These are phyloP conservation scores for Eupithecia dodoneata DNA, from an alignment of 2,888 invertebrate species.

Conservation along the genomic window DNA sequence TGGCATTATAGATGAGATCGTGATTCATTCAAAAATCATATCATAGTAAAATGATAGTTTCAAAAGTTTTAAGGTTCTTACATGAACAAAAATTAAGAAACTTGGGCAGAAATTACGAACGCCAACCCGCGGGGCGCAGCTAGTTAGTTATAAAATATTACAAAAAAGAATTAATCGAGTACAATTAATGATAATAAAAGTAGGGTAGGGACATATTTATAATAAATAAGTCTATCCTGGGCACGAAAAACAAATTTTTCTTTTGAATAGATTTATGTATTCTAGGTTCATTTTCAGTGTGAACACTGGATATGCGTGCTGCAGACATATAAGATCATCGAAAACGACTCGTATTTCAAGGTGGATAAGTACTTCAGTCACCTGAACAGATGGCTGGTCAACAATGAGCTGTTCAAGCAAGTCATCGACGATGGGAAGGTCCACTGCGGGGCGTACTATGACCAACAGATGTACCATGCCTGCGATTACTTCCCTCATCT, in stretches of 20 bases:
- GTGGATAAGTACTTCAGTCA: background rate
- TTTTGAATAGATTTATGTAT: background rate
- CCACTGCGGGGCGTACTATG: slow-evolving; percentile 4
- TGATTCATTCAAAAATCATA: no score
- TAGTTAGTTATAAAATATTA: background rate
- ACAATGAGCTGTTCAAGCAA: background rate
- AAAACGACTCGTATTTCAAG: slow-evolving; percentile 6
- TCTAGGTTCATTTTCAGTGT: slow-evolving; percentile 1
- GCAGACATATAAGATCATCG: background rate
- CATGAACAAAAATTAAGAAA: no score
- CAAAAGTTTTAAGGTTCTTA: no score
- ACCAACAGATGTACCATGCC: slow-evolving; percentile 9
- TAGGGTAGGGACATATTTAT: no score
- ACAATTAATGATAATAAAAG: no score
- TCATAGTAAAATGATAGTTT: no score
- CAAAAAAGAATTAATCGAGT: background rate
- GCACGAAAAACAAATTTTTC: no score
- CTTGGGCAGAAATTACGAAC: no score
- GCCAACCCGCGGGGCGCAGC: no score
- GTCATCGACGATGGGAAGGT: slow-evolving; percentile 4
- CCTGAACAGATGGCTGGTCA: background rate
- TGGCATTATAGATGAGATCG: no score
- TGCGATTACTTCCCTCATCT: slow-evolving; percentile 14
- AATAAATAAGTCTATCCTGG: no score
- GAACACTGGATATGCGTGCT: slow-evolving; percentile 15